Conservation (phyloP, 2,888 invertebrate genomes). For the Sphaerophoria taeniata region DNA sequence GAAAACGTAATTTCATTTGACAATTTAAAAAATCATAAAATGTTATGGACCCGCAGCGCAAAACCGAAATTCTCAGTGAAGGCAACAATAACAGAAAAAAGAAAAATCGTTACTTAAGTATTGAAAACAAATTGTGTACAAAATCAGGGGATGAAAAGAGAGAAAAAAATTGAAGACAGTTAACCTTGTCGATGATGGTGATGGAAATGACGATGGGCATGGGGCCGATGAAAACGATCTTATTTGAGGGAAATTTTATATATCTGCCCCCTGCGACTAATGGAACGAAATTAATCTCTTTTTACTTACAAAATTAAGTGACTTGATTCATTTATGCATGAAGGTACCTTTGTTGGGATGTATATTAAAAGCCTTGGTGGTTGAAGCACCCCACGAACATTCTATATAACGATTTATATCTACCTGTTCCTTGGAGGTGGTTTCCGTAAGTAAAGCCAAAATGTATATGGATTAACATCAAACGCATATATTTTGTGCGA, state of each 20-base stretch:
- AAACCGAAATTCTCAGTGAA: conserved; percentile 10
- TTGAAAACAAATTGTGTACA: conserved; percentile 27
- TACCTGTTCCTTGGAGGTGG: conserved; percentile 16
- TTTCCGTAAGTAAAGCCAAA: conserved; percentile 10
- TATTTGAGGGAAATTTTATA: conserved; percentile 23
- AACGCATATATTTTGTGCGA: conserved; percentile 57
- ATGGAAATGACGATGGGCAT: conserved; percentile 10
- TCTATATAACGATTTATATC: background rate
- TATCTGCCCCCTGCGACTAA: conserved; percentile 44
- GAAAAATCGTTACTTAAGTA: conserved; percentile 15
- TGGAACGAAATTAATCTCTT: conserved; percentile 65
- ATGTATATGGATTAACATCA: conserved; percentile 51
- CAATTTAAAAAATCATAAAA: conserved; percentile 61
- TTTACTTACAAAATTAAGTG: conserved; percentile 54
- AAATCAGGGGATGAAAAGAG: conserved; percentile 21
- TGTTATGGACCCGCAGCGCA: conserved; percentile 30
- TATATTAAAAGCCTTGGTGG: background rate
- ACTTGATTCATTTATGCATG: conserved; percentile 43
- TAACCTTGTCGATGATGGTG: conserved; percentile 22
- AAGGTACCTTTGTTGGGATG: conserved; percentile 6
- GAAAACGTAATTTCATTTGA: conserved; percentile 59
- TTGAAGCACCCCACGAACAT: background rate
- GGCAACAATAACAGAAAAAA: background rate
- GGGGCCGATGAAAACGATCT: conserved; percentile 31
- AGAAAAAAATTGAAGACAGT: background rate